phyloP scores from a whole-genome alignment of 2,113 vertebrate genomes.

The Silurus glanis region DNA sequence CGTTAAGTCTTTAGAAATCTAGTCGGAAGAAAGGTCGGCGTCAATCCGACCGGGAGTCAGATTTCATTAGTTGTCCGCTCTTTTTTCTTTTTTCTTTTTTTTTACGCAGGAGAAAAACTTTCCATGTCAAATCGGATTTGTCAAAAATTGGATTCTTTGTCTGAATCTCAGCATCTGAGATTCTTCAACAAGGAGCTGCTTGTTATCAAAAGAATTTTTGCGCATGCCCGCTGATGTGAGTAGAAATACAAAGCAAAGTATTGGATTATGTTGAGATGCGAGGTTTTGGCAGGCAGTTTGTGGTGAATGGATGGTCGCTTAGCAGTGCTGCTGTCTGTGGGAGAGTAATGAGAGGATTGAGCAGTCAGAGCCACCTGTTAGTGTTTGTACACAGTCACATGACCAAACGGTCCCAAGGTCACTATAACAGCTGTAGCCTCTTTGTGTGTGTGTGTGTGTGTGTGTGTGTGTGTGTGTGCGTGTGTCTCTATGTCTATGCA shows the following conservation, averaged over 20 bases:
- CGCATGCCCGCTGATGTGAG: too few species aligned
- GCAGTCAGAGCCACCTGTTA: conserved; percentile 40
- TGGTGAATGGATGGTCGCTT: conserved; percentile 1
- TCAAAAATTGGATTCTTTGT: not conserved
- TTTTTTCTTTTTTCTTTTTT: too few species aligned
- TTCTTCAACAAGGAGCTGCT: too few species aligned
- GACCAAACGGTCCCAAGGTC: conserved; percentile 52
- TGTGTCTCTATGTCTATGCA: not conserved
- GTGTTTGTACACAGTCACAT: conserved; percentile 46
- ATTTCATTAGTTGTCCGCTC: not conserved
- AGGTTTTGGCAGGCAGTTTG: not conserved
- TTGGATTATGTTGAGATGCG: not conserved
- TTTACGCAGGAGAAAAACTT: not conserved
- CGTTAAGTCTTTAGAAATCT: not conserved
- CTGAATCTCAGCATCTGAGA: too few species aligned
- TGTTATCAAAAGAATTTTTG: not conserved
- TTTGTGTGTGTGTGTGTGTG: conserved; percentile 43
- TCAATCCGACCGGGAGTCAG: too few species aligned
- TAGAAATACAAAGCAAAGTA: not conserved
- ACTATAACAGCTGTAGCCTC: conserved; percentile 32
- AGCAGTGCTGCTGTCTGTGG: conserved; percentile 25
- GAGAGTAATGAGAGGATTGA: conserved; percentile 37
- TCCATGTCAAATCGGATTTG: not conserved
- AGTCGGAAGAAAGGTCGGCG: not conserved
- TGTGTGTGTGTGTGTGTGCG: conserved; percentile 35